Evolutionary conservation across 2,113 vertebrate species (phyloP).

Genomic region (Tragelaphus scriptus): DNA sequence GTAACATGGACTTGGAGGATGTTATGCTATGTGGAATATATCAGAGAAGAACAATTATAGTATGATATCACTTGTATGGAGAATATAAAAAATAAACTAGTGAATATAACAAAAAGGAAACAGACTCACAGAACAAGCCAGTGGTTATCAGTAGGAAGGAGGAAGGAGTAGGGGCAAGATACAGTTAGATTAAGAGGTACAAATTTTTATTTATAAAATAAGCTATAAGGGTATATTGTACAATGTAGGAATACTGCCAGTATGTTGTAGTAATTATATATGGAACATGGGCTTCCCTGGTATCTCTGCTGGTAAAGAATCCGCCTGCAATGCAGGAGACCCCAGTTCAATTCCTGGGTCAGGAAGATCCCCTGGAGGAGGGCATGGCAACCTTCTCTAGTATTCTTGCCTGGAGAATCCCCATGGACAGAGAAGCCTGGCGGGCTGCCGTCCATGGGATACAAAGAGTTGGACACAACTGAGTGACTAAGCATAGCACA

Average conservation of each 20-base stretch:
- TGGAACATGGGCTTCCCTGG: not conserved
- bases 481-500: not conserved
- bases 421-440: not conserved
- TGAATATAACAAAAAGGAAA: not conserved
- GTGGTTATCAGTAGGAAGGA: not conserved
- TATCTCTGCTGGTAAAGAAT: not conserved
- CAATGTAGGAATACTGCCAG: not conserved
- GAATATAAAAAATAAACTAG: not conserved
- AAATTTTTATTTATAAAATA: not conserved
- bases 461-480: not conserved
- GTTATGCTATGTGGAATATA: not conserved
- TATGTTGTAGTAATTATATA: not conserved
- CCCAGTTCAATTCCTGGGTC: not conserved
- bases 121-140: not conserved
- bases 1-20: not conserved
- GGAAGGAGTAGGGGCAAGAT: not conserved
- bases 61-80: not conserved
- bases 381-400: not conserved
- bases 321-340: not conserved
- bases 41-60: not conserved
- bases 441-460: not conserved
- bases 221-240: not conserved
- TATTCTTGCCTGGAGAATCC: not conserved
- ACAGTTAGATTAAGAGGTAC: not conserved
- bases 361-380: not conserved